A percentile compares a stretch with the other conserved stretches of the same genome.
phyloP scores from a whole-genome alignment of 2,797 vertebrate genomes.

The Hapalemur alaotrensis region DNA sequence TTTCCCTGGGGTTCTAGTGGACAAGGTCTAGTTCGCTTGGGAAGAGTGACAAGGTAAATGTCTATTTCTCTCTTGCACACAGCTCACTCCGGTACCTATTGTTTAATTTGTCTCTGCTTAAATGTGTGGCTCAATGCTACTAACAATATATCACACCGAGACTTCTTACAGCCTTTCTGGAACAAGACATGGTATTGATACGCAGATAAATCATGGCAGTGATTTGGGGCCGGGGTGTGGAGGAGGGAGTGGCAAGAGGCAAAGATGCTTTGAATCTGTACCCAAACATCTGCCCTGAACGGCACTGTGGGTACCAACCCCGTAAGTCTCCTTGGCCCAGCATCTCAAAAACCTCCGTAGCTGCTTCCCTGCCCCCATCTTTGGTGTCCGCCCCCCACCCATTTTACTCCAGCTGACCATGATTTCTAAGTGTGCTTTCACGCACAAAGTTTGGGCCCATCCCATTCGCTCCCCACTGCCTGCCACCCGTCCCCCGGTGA shows the following conservation, averaged over 20 bases:
- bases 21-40: not conserved
- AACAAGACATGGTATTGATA: constrained; percentile 12
- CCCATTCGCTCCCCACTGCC: rapidly evolving
- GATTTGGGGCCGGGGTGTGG: not conserved
- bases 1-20: not conserved
- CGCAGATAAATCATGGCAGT: not conserved
- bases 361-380: not conserved
- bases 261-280: not conserved
- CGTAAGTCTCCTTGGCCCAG: not conserved
- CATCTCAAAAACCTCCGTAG: not conserved
- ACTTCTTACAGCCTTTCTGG: constrained; percentile 42
- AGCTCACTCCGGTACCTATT: not conserved
- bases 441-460: not conserved
- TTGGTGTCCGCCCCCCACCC: not conserved
- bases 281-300: not conserved
- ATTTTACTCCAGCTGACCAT: not conserved
- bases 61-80: not conserved
- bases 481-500: not conserved
- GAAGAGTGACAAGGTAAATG: not conserved
- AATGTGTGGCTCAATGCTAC: not conserved
- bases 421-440: not conserved
- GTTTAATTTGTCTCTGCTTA: constrained; percentile 47
- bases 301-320: not conserved
- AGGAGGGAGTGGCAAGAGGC: not conserved
- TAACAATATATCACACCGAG: constrained; percentile 14